Percentiles rank a stretch among this genome's conserved stretches.
Conservation (phyloP, 2,113 vertebrate genomes). For the Glaucidium brasilianum region DNA sequence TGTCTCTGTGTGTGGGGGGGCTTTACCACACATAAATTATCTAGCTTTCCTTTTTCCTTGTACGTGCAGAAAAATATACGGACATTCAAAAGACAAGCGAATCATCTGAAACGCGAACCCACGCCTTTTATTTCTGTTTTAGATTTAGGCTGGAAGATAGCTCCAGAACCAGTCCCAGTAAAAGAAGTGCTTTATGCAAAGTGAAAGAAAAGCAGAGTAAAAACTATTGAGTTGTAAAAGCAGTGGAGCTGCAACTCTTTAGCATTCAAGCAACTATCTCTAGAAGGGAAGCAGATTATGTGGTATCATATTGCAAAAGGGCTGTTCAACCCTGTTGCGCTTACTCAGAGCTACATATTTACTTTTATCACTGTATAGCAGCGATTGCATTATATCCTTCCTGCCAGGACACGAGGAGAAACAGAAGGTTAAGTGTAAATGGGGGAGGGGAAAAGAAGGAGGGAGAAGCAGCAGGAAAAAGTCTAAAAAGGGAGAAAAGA, state of each 20-base stretch:
- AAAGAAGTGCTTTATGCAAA: neutral
- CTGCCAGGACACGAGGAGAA: conserved; percentile 43
- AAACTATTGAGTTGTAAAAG: neutral
- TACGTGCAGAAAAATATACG: neutral
- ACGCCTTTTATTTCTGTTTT: neutral
- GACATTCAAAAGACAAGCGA: neutral
- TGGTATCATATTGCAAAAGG: conserved; percentile 55
- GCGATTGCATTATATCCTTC: conserved; percentile 57
- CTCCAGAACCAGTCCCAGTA: neutral
- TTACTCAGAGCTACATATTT: conserved; percentile 36
- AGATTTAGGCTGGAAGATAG: neutral
- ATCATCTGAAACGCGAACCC: neutral
- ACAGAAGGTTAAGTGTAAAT: conserved; percentile 42
- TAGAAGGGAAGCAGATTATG: conserved; percentile 45
- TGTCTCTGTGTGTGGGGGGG: conserved; percentile 16
- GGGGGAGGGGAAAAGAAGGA: conserved; percentile 19
- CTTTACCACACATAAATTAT: conserved; percentile 63
- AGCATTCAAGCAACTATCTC: conserved; percentile 49
- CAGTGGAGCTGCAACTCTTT: neutral
- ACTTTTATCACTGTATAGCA: conserved; percentile 58
- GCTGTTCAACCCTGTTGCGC: conserved; percentile 39
- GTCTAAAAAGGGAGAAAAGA: conserved; percentile 29
- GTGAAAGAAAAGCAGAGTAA: neutral
- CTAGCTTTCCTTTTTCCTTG: conserved; percentile 41
- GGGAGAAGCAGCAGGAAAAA: neutral